Evolutionary conservation across 2,888 invertebrate species (phyloP), one percentile per base, ranked within the genome.

Genomic region (Melangyna quadrimaculata): DNA sequence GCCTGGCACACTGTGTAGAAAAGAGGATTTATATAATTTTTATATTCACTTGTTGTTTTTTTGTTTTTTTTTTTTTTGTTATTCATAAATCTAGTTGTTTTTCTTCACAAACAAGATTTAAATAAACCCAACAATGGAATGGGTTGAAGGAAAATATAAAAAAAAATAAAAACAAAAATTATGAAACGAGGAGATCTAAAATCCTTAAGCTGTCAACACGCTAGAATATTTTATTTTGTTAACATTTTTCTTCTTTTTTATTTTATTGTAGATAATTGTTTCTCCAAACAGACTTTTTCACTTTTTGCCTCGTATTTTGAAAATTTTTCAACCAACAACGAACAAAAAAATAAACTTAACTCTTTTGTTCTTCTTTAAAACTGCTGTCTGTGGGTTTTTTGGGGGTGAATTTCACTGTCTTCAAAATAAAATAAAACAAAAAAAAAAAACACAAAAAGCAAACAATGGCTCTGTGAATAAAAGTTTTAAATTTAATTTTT

Each of bases 201-300:
- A 71, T 77, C 65, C 71, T 65, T 9, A 48, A 77, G 65, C 65
- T 77, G 81, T 77, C 81, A 81, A 71, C 75, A 40, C n/a, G 69
- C 35, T 63, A 35, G 43, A 35, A 22, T 51, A 19, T 57, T 73
- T 69, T 43, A 63, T 71, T 71, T 8, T 24, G 40, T 17, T 43
- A 27, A 4, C 40, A 37, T 37, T 43, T 32, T 27, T 17, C 14
- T 19, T 8, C 35, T 9, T n/a, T 22, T 14, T 19, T 29, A 53
- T 51, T 24, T 51, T n/a, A n/a, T n/a, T 32, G 4, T 59, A 14
- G 40, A 40, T 63, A 40, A 63, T 63, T 40, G 63, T 24, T 61
- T 40, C 40, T n/a, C 10, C 61, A 40, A 63, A 40, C 61, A 61
- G 40, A 61, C 4, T 40, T 40, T 24, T 37, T 3, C 61, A 17